Evolutionary conservation across 2,113 vertebrate genomes (phyloP).

Genomic region (Pampusana beccarii): DNA sequence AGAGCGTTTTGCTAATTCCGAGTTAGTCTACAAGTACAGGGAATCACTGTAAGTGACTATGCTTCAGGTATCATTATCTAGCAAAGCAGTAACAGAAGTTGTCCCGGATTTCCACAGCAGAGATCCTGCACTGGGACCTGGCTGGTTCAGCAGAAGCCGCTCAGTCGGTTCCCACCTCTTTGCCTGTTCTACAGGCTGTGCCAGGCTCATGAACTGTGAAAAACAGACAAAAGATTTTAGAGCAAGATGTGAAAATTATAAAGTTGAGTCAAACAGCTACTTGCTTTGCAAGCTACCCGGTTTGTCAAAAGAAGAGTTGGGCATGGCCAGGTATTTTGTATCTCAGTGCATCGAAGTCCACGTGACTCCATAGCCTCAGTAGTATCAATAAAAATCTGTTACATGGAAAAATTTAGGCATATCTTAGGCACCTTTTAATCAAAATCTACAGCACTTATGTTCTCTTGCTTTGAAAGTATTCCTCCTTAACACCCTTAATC

Average conservation of each 20-base stretch:
- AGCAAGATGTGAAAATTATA: not conserved
- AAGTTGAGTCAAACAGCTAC: not conserved
- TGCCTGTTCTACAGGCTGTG: not conserved
- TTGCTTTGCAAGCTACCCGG: not conserved
- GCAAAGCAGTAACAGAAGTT: not conserved
- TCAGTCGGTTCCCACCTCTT: not conserved
- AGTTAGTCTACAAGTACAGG: not conserved
- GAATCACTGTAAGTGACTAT: not conserved
- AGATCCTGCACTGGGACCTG: not conserved
- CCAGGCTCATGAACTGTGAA: not conserved
- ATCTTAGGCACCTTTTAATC: not conserved
- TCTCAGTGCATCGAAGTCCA: not conserved
- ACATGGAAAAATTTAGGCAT: not conserved
- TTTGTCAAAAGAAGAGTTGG: not conserved
- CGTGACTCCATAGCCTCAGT: not conserved
- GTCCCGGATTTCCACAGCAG: not conserved
- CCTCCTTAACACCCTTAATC: not conserved
- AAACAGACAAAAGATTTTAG: not conserved
- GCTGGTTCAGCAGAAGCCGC: not conserved
- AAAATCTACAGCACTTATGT: accelerated
- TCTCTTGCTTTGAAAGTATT: not conserved
- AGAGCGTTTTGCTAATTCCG: not conserved
- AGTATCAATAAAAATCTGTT: not conserved
- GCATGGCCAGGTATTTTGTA: not conserved
- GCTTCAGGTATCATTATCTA: not conserved